These are phyloP conservation scores for Crocallis elinguaria DNA, from an alignment of 2,888 invertebrate genomes.

Conservation along the genomic window DNA sequence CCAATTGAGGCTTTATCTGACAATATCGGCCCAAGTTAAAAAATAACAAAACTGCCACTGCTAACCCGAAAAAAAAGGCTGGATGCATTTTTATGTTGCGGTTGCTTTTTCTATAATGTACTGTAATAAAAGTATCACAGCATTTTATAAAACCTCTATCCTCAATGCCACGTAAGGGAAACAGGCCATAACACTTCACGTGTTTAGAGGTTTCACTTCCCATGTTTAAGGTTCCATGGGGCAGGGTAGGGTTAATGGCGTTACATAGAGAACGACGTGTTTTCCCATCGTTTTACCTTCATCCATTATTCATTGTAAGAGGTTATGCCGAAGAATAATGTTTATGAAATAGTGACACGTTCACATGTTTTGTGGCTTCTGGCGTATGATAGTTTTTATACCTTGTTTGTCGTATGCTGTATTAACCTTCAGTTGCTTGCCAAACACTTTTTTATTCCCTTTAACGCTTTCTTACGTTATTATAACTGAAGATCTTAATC, in stretches of 20 bases:
- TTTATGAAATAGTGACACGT: constrained; percentile 2
- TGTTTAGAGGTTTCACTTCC: constrained; percentile 10
- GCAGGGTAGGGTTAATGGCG: constrained; percentile 24
- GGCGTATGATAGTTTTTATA: neutral
- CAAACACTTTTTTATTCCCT: no score
- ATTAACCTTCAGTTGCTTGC: no score
- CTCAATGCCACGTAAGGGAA: constrained; percentile 18
- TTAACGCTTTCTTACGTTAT: no score
- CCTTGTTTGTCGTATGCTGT: no score
- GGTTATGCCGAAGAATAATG: constrained; percentile 7
- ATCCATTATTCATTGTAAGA: constrained; percentile 23
- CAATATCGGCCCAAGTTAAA: no score
- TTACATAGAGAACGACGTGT: constrained; percentile 22
- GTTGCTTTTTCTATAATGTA: no score
- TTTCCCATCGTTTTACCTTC: constrained; percentile 23
- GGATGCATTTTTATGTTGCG: no score
- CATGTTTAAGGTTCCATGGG: constrained; percentile 17
- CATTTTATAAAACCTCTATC: constrained; percentile 15
- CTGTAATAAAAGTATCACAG: constrained; percentile 16
- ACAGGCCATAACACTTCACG: constrained; percentile 25
- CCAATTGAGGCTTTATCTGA: no score
- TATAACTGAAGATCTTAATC: no score
- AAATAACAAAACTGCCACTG: no score
- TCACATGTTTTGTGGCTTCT: neutral
- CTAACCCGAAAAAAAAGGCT: no score